Base-by-base conservation (phyloP, 2,888 invertebrate genomes). In the Linhomoeus sp. region DNA sequence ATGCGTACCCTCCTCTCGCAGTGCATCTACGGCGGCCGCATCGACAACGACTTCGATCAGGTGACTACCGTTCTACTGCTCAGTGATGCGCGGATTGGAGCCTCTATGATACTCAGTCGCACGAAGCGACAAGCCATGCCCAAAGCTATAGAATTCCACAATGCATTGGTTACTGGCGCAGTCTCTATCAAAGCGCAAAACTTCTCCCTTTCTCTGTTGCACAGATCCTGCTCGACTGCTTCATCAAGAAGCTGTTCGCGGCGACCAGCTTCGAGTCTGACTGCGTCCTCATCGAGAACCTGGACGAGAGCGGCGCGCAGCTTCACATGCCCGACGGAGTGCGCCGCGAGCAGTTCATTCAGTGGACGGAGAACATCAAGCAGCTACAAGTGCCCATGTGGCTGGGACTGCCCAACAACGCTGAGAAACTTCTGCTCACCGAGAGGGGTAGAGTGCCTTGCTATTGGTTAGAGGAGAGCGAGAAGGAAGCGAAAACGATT, bases 21-120 rank as follows among this genome's bases (percentile, higher is more conserved):
- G 65, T 94, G 92, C 62, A 97, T 99, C 65, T 97, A 99, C 67
- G 97, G 97, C 51, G 97, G 97, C 56, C 94, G 97, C 72, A 94
- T 99, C 64, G 97, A 97, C 71, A 97, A 99, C 65, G 80, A 85
- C 54, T 97, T 88, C 69, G 97, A 97, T 72, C 92, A 94, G 70
- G 69, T n/a, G n/a, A n/a, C n/a, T n/a, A n/a, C n/a, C n/a, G n/a
- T n/a, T n/a, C n/a, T n/a, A n/a, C n/a, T n/a, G n/a, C n/a, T n/a
- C n/a, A n/a, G n/a, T n/a, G n/a, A n/a, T n/a, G n/a, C n/a, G n/a
- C n/a, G n/a, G n/a, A n/a, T n/a, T n/a, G n/a, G n/a, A n/a, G n/a
- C n/a, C n/a, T n/a, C n/a, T n/a, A n/a, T n/a, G n/a, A n/a, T n/a
- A n/a, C n/a, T n/a, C n/a, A n/a, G n/a, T n/a, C n/a, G n/a, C n/a